These are phyloP conservation scores for Rhagologus leucostigma DNA, from an alignment of 2,113 vertebrate genomes.

Conservation along the genomic window DNA sequence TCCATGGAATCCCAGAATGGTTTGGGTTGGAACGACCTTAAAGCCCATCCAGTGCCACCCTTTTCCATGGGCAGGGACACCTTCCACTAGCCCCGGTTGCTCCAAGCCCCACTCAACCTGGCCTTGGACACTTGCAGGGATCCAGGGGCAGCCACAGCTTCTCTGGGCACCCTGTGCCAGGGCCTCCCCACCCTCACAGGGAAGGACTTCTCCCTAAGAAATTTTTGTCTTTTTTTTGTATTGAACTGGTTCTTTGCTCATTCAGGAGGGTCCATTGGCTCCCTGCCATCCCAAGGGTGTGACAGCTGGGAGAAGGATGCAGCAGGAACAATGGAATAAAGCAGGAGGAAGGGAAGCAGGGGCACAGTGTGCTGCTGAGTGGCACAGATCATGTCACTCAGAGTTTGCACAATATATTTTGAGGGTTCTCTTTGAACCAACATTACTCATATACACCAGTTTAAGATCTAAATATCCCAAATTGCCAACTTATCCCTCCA, in stretches of 20 bases:
- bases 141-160: background rate
- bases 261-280: background rate
- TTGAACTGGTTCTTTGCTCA: background rate
- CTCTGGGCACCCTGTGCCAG: background rate
- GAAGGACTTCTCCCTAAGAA: too few species aligned
- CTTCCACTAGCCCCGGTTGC: accelerated
- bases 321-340: background rate
- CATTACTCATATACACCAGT: background rate
- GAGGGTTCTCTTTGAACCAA: background rate
- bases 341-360: background rate
- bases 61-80: background rate
- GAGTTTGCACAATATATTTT: background rate
- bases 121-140: background rate
- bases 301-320: background rate
- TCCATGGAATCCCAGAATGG: background rate
- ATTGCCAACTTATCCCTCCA: background rate
- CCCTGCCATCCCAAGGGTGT: background rate
- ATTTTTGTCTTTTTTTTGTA: background rate
- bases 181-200: accelerated
- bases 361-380: background rate
- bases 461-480: background rate
- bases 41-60: background rate
- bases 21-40: background rate
- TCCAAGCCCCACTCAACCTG: accelerated
- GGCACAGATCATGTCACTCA: background rate